Evolutionary conservation across 2,113 vertebrate genomes (phyloP).

Genomic region (Oncorhynchus gorbuscha): DNA sequence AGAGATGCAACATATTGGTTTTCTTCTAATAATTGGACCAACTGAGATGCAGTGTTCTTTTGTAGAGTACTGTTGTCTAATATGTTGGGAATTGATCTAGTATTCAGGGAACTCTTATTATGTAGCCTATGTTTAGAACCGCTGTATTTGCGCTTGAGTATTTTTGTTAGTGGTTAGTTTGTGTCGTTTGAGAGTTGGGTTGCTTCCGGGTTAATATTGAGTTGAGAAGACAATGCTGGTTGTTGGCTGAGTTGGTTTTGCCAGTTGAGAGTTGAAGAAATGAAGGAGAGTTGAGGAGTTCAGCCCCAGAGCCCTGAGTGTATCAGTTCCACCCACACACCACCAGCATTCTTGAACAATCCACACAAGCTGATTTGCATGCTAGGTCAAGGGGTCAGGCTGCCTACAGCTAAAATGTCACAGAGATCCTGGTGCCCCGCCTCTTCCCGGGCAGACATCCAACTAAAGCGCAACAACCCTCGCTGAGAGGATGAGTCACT

Average conservation of each 20-base stretch:
- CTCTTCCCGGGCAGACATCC: neutral
- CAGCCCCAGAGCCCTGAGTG: neutral
- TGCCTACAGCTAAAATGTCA: conserved; percentile 4
- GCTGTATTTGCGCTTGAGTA: neutral
- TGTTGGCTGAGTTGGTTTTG: neutral
- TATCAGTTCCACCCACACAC: neutral
- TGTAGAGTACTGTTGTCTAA: too few species aligned
- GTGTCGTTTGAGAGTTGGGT: neutral
- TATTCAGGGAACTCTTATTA: too few species aligned
- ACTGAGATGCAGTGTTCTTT: too few species aligned
- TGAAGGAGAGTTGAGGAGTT: conserved; percentile 5
- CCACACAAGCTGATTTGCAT: neutral
- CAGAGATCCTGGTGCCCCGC: neutral
- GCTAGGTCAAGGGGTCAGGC: neutral
- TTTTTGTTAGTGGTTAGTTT: neutral
- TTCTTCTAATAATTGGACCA: too few species aligned
- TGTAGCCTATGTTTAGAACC: too few species aligned
- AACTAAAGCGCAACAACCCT: neutral
- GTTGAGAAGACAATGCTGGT: neutral
- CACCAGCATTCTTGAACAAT: neutral
- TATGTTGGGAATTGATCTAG: too few species aligned
- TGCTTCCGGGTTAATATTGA: neutral
- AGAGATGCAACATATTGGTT: too few species aligned
- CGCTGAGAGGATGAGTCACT: neutral
- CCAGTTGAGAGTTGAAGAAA: neutral